A percentile compares a stretch with the other conserved stretches of the same genome.
These are phyloP conservation scores for Cyanoliseus patagonus DNA, from an alignment of 2,113 vertebrate species.

Conservation along the genomic window DNA sequence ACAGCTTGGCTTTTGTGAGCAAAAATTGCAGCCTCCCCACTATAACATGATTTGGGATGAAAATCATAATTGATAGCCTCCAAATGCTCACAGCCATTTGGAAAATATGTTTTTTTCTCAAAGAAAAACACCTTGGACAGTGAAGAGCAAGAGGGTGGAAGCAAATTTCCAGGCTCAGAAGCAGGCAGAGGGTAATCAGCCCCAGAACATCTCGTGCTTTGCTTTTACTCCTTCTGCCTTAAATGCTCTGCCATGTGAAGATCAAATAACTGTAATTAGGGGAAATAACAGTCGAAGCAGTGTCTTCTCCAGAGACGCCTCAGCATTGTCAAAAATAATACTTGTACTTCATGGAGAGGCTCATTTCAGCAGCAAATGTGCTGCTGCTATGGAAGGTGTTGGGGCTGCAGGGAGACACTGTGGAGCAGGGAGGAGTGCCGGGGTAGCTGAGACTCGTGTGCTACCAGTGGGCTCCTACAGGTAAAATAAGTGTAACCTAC, in stretches of 20 bases:
- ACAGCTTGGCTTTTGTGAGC: background rate
- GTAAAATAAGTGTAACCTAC: fast-evolving
- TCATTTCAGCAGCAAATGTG: background rate
- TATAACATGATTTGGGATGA: background rate
- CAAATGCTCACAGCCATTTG: background rate
- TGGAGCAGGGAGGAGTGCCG: fast-evolving
- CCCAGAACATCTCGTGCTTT: background rate
- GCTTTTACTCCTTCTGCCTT: background rate
- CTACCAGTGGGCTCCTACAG: fast-evolving
- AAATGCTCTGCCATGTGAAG: background rate
- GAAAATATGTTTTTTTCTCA: background rate
- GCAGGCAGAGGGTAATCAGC: background rate
- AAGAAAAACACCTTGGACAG: background rate
- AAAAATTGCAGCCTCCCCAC: background rate
- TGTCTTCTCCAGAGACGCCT: background rate
- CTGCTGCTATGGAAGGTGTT: fast-evolving
- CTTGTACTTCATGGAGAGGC: background rate
- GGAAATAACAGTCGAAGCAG: background rate
- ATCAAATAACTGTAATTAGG: background rate
- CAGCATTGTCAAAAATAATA: background rate
- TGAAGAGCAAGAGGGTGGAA: background rate
- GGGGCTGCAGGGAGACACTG: background rate
- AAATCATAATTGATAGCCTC: background rate
- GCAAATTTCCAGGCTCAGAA: background rate
- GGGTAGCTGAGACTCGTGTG: background rate